Base-by-base conservation (phyloP, 2,888 invertebrate genomes). In the Sarcophaga variegata region DNA sequence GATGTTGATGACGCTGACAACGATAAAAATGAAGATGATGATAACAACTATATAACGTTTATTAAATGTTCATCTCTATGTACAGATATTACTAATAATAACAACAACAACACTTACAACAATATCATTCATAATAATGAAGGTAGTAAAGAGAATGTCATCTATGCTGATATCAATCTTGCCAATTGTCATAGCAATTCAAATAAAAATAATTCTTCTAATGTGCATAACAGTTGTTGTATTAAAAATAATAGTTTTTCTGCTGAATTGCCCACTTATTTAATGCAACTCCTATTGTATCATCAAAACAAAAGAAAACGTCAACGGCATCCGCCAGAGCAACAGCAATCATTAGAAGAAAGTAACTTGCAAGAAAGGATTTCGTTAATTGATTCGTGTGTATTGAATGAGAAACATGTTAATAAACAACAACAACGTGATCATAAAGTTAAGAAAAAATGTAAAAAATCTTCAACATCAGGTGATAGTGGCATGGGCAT, bases 21-120 rank as follows among this genome's bases (percentile, higher is more conserved):
- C 10, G 37, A 37, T 37, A 37, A 37, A 37, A 37, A 37, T 37
- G 37, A 37, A 37, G 37, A 72, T 80, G 83, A 69, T 79, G 62
- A 76, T 81, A 76, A 88, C 72, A 81, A 83, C 78, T 85, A 83
- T 78, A 71, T 25, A 81, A 75, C 79, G 69, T 85, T 76, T 77
- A 77, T 77, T 66, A 74, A 54, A 71, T 81, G 84, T 60, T 71
- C 79, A 76, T 62, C 49, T 11, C 63, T 66, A 54, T 79, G 66
- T 59, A 74, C 66, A 70, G 74, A 63, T 74, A 74, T 74, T 22
- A 74, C 47, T 69, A 81, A 79, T 22, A 79, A 70, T 59, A 76
- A 70, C 20, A 75, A 69, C 60, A 75, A 77, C 49, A 72, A 45
- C 45, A 70, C 14, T 47, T 62, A 17, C 62, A 20, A 2, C n/a